A percentile compares a stretch with the other conserved stretches of the same genome.
These are phyloP conservation scores for Listronotus oregonensis DNA, from an alignment of 1,140 invertebrate genomes.

Conservation along the genomic window DNA sequence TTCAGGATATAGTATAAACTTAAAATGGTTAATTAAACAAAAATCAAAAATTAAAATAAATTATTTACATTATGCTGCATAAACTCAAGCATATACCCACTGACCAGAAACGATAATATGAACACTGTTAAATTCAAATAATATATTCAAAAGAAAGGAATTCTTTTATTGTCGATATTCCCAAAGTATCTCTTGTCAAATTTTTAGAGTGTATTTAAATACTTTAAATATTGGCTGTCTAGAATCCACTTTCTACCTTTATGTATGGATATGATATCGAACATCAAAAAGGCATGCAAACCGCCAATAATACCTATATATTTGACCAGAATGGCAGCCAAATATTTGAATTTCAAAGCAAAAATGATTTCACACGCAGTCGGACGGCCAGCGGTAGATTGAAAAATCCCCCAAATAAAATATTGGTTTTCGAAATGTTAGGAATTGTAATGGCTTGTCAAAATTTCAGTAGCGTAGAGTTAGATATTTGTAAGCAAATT, in stretches of 20 bases:
- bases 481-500: constrained; percentile 12
- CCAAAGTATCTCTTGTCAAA: too few relatives aligned
- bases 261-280: constrained; percentile 12
- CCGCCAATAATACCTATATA: constrained; percentile 18
- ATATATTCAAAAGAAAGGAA: too few relatives aligned
- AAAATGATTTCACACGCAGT: constrained; percentile 13
- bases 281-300: constrained; percentile 21
- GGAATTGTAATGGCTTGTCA: constrained; percentile 19
- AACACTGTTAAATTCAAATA: too few relatives aligned
- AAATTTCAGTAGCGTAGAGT: constrained; percentile 8
- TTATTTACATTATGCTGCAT: too few relatives aligned
- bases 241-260: constrained; percentile 13
- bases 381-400: constrained; percentile 10
- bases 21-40: too few relatives aligned
- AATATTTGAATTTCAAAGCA: constrained; percentile 23
- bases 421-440: constrained; percentile 19
- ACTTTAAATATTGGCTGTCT: constrained; percentile 9
- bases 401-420: constrained; percentile 25
- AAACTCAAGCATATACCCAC: too few relatives aligned
- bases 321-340: constrained; percentile 20
- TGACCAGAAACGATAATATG: too few relatives aligned
- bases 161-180: too few relatives aligned
- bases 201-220: too few relatives aligned
- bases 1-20: too few relatives aligned
- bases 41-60: too few relatives aligned